Conservation (phyloP, 1,140 invertebrate species). For the Drosophila persimilis region DNA sequence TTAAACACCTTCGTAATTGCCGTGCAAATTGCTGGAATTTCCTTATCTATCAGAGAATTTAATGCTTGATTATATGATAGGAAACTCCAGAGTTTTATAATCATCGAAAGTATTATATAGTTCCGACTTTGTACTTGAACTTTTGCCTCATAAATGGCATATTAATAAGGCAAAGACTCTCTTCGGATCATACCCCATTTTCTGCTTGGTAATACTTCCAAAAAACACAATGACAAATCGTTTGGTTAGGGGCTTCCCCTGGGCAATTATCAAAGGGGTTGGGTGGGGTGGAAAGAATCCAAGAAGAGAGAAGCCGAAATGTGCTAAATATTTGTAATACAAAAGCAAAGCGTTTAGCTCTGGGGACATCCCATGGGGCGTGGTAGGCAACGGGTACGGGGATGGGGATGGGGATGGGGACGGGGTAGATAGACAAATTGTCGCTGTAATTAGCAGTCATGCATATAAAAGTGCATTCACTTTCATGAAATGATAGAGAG, state of each 20-base stretch:
- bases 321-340: conserved; percentile 63
- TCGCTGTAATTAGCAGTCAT: conserved; percentile 76
- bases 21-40: too few relatives aligned
- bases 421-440: conserved; percentile 68
- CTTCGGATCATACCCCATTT: not conserved
- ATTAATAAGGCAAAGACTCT: not conserved
- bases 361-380: conserved; percentile 33
- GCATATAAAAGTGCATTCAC: conserved; percentile 80
- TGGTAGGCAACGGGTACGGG: not conserved
- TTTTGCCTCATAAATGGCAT: too few relatives aligned
- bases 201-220: not conserved
- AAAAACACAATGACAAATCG: conserved; percentile 43
- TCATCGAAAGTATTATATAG: too few relatives aligned
- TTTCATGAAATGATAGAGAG: conserved; percentile 68
- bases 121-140: too few relatives aligned
- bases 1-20: too few relatives aligned
- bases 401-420: not conserved
- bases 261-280: conserved; percentile 31
- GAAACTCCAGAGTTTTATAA: too few relatives aligned
- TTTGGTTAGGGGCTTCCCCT: conserved; percentile 31
- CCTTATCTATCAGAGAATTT: too few relatives aligned
- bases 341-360: conserved; percentile 64
- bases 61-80: too few relatives aligned
- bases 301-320: conserved; percentile 50
- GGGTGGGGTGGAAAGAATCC: conserved; percentile 11